These are phyloP conservation scores for Zaprionus nigranus DNA, from an alignment of 1,140 invertebrate species.

Conservation along the genomic window DNA sequence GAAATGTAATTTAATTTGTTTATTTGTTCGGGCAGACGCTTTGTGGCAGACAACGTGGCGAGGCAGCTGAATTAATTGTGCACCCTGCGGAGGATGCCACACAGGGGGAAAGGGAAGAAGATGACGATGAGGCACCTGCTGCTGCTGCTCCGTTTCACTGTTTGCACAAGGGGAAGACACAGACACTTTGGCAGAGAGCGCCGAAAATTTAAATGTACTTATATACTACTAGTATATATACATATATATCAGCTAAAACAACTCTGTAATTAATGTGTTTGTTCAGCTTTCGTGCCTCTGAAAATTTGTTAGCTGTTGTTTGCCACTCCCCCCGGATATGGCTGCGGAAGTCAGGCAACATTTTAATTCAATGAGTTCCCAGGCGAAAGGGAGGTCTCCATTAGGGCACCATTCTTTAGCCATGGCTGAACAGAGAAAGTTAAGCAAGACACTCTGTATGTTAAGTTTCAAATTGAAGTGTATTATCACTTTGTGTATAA, in stretches of 20 bases:
- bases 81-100: constrained; percentile 33
- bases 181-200: constrained; percentile 9
- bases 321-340: constrained; percentile 32
- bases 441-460: background rate
- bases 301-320: constrained; percentile 64
- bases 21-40: constrained; percentile 57
- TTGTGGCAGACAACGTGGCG: constrained; percentile 41
- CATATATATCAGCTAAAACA: constrained; percentile 25
- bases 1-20: constrained; percentile 82
- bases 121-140: background rate
- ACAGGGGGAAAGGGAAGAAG: no score
- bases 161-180: constrained; percentile 23
- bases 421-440: background rate
- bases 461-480: background rate
- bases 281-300: constrained; percentile 65
- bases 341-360: constrained; percentile 55
- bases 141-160: constrained; percentile 4
- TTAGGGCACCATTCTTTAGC: background rate
- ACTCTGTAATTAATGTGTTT: constrained; percentile 77
- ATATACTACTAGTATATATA: background rate
- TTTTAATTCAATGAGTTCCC: constrained; percentile 68
- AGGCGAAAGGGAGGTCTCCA: background rate
- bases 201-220: constrained; percentile 1
- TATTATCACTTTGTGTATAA: no score
- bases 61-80: constrained; percentile 69